Base-by-base conservation (phyloP, 2,797 vertebrate species). In the Pitangus sulphuratus region DNA sequence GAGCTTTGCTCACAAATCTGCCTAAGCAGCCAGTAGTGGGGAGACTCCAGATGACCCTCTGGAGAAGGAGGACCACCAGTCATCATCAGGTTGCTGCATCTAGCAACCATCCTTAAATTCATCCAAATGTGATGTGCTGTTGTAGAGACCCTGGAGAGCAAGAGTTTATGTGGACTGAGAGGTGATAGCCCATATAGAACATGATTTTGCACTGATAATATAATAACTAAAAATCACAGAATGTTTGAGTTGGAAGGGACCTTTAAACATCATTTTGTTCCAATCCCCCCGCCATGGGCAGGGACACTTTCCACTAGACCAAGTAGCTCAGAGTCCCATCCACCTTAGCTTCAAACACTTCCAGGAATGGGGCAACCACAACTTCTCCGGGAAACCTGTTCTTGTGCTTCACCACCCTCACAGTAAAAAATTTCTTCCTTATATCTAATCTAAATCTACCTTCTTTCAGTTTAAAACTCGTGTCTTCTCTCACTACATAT, bases 291-390 rank as follows among this genome's bases (percentile, higher is more conserved):
- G 6, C 26, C 30, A 12, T 6, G 4, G 21, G 5, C 33, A 82
- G 37, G 12, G 9, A 7, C 4, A 66, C 1, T 12, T 61, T 60
- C 1, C 15, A 30, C 39, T n/a, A 6, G 20, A 40, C 1, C 22
- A n/a, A 12, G 33, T 17, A 69, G 18, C 26, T 57, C 58, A 53
- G 2, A 42, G 18, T 16, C 31, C 11, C 0, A 0, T 72, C 11
- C 39, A 53, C 0, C 35, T 30, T 57, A 39, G 1, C 26, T 47
- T 69, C 53, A n/a, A 56, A 30, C 8, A 15, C 1, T 82, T 64
- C n/a, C 28, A 64, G 2, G 4, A 45, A 40, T 25, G 12, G 7
- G 8, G 1, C 53, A 64, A 1, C 28, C 22, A 44, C 35, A 79
- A 1, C 6, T 45, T 75, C 33, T 57, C 26, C 37, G 39, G 11